A percentile compares a stretch with the other conserved stretches of the same genome.
These are phyloP conservation scores for Epizoanthus scotinus DNA, from an alignment of 92 coral and sea anemone genomes.

Conservation along the genomic window DNA sequence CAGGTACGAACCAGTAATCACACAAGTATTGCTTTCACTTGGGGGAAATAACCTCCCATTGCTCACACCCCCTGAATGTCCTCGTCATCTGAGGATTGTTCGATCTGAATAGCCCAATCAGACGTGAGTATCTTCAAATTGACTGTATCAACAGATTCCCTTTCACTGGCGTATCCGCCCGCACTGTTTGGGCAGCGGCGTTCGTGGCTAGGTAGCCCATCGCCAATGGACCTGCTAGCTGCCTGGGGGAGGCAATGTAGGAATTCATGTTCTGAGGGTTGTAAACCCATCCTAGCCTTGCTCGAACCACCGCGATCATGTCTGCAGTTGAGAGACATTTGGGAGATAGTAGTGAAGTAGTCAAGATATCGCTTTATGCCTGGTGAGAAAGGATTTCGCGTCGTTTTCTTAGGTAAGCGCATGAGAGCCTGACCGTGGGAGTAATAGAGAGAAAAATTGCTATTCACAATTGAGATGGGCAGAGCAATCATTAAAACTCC, in stretches of 20 bases:
- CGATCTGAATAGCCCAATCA: conserved; percentile 51
- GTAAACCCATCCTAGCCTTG: background rate
- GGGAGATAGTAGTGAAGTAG: conserved; percentile 46
- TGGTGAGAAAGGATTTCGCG: conserved; percentile 61
- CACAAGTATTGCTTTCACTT: background rate
- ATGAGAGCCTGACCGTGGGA: conserved; percentile 82
- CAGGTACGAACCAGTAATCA: background rate
- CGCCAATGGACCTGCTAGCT: background rate
- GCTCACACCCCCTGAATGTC: background rate
- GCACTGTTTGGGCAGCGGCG: conserved; percentile 17
- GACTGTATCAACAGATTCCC: conserved; percentile 49
- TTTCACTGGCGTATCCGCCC: background rate
- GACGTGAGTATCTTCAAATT: conserved; percentile 44
- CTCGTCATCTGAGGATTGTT: conserved; percentile 21
- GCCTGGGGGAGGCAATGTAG: background rate
- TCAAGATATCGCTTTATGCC: conserved; percentile 65
- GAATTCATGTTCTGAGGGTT: conserved; percentile 1
- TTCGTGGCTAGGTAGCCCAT: conserved; percentile 3
- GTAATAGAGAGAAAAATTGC: conserved; percentile 79
- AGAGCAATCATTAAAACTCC: conserved; percentile 78
- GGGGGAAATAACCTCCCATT: background rate
- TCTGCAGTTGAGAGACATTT: conserved; percentile 51
- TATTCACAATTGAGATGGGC: conserved; percentile 79
- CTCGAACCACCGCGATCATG: conserved; percentile 43
- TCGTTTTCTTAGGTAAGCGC: conserved; percentile 70